Percentiles rank a stretch among this genome's conserved stretches.
phyloP scores from a whole-genome alignment of 2,113 vertebrate genomes.

The Turnix velox region DNA sequence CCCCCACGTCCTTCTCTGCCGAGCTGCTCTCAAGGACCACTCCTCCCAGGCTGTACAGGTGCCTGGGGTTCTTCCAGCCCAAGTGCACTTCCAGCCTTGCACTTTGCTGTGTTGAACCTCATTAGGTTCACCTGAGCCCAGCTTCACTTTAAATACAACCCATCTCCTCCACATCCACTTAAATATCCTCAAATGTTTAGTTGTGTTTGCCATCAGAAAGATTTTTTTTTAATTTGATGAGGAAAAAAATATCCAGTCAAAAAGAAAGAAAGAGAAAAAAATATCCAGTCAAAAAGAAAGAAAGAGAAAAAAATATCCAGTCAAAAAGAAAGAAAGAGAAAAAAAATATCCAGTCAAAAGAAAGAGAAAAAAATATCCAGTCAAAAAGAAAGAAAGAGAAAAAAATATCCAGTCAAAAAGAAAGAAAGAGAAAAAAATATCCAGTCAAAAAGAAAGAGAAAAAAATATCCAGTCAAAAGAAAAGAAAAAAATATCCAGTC shows the following conservation, averaged over 20 bases:
- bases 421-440: background rate
- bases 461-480: background rate
- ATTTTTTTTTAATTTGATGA: background rate
- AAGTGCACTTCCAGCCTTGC: too few species aligned
- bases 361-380: background rate
- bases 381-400: too few species aligned
- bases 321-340: background rate
- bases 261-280: too few species aligned
- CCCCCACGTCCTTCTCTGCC: too few species aligned
- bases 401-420: background rate
- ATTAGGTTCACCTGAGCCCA: too few species aligned
- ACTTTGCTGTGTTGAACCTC: too few species aligned
- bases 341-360: background rate
- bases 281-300: too few species aligned
- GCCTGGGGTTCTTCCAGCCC: too few species aligned
- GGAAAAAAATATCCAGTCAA: background rate
- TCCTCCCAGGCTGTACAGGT: too few species aligned
- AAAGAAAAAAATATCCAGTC: background rate
- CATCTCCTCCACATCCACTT: background rate
- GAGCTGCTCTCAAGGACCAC: too few species aligned
- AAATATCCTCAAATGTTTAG: background rate
- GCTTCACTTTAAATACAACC: background rate
- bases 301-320: background rate
- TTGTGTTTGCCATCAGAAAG: background rate
- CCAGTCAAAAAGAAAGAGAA: too few species aligned